phyloP scores from a whole-genome alignment of 1,140 invertebrate genomes.

The Tyrophagus putrescentiae region DNA sequence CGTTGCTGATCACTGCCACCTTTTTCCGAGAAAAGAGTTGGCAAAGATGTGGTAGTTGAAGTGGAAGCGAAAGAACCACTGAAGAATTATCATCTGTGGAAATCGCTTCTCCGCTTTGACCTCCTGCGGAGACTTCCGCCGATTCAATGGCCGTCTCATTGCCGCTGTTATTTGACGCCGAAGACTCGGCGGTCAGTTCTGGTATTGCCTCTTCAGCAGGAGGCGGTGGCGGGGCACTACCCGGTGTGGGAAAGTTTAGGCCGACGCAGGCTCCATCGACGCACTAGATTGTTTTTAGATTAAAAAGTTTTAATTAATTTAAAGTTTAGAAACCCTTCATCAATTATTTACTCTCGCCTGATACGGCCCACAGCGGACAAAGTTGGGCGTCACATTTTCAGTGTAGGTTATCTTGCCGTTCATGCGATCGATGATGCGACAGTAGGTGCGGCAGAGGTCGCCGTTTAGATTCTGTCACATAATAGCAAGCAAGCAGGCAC shows the following conservation, averaged over 20 bases:
- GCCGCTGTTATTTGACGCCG: too few species aligned
- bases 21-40: too few species aligned
- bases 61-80: too few species aligned
- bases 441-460: constrained; percentile 15
- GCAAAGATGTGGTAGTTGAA: too few species aligned
- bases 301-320: neutral
- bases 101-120: too few species aligned
- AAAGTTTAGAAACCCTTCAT: too few species aligned
- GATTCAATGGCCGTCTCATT: neutral
- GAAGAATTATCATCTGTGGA: too few species aligned
- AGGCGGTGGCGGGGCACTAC: too few species aligned
- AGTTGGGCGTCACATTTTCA: constrained; percentile 15
- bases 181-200: neutral
- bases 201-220: neutral
- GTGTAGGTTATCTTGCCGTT: constrained; percentile 3
- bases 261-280: constrained; percentile 9
- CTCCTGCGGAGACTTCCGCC: neutral
- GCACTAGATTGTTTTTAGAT: constrained; percentile 3
- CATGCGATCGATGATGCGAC: constrained; percentile 16
- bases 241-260: constrained; percentile 4
- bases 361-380: neutral
- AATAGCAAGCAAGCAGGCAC: too few species aligned
- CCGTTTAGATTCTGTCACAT: constrained; percentile 12
- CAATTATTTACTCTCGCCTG: constrained; percentile 16
- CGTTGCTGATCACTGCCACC: too few species aligned